These are phyloP conservation scores for Drosophila falleni DNA, from an alignment of 2,888 invertebrate genomes.

Conservation along the genomic window DNA sequence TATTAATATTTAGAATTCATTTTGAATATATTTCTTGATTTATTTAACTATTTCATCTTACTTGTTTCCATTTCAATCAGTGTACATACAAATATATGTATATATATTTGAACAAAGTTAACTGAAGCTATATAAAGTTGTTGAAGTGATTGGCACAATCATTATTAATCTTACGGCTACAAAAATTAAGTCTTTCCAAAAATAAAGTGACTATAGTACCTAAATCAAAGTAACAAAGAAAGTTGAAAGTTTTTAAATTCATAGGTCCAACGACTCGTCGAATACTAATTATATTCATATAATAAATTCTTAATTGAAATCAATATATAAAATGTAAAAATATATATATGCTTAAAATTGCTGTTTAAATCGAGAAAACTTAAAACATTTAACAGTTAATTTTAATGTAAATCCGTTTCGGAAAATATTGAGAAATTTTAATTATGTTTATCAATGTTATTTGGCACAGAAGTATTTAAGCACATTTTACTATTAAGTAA, in stretches of 20 bases:
- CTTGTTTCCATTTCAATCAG: background rate
- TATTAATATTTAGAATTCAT: too few species aligned
- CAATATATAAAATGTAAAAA: conserved; percentile 4
- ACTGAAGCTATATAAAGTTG: background rate
- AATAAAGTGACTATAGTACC: conserved; percentile 25
- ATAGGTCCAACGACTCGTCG: conserved; percentile 1
- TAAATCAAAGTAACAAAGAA: conserved; percentile 12
- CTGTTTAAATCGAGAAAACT: background rate
- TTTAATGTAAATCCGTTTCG: background rate
- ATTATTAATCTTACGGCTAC: too few species aligned
- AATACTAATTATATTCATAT: background rate
- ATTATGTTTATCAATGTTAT: conserved; percentile 14
- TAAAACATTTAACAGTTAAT: background rate
- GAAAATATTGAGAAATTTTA: conserved; percentile 3
- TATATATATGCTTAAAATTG: background rate
- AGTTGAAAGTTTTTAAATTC: conserved; percentile 15
- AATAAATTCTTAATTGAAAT: background rate
- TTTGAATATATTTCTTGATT: too few species aligned
- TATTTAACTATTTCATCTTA: too few species aligned
- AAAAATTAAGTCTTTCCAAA: background rate
- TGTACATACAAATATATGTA: background rate
- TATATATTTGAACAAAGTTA: conserved; percentile 1
- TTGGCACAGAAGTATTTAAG: conserved; percentile 20
- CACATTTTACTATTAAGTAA: conserved; percentile 22
- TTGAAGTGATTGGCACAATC: background rate